These are phyloP conservation scores for Emydoidea blandingii DNA, from an alignment of 2,797 vertebrate genomes.

Conservation along the genomic window DNA sequence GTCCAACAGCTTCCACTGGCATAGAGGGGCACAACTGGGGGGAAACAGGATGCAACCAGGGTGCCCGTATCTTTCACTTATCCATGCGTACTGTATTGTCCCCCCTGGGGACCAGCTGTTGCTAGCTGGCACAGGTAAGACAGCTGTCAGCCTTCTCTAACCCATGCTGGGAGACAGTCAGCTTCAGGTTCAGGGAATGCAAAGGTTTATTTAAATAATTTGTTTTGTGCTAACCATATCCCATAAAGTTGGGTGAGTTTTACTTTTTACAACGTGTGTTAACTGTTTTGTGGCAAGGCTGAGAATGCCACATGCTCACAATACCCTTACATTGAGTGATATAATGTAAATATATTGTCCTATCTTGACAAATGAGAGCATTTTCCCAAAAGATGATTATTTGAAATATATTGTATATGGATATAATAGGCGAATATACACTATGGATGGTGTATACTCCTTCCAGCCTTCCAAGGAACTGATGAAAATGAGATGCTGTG, in stretches of 20 bases:
- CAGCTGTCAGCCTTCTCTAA: fast-evolving
- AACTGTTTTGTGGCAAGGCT: not conserved
- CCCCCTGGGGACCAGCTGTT: not conserved
- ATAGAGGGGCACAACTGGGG: not conserved
- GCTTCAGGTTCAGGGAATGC: not conserved
- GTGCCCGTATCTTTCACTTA: not conserved
- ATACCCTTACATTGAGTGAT: not conserved
- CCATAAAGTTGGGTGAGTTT: not conserved
- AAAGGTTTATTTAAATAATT: not conserved
- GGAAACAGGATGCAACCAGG: not conserved
- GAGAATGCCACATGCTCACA: not conserved
- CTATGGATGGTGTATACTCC: not conserved
- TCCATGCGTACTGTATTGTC: not conserved
- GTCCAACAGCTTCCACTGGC: not conserved
- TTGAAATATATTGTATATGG: not conserved
- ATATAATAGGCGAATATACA: not conserved
- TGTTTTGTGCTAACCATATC: not conserved
- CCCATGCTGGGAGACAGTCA: not conserved
- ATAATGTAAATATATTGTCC: not conserved
- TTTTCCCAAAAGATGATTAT: not conserved
- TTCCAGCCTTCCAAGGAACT: not conserved
- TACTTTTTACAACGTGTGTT: not conserved
- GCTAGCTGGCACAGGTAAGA: not conserved
- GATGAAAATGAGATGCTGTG: not conserved
- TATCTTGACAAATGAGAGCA: not conserved